Evolutionary conservation across 1,140 invertebrate genomes (phyloP), one percentile per base, ranked within the genome.

Genomic region (Plutomurus gul): DNA sequence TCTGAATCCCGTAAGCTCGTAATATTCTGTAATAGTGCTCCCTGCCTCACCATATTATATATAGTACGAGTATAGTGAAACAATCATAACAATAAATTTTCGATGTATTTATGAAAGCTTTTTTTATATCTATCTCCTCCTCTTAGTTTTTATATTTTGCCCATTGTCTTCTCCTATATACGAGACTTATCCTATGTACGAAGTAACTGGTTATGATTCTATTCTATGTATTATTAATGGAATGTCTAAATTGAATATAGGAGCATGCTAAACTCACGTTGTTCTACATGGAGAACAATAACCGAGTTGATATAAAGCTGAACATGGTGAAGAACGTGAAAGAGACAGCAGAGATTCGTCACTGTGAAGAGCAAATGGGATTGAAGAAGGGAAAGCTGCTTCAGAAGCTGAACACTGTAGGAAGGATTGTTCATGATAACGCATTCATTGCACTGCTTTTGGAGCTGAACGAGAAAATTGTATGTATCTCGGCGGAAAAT

Each of bases 391-490:
- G 90, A 1, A 88, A 91, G 39, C 86, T 95, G 22, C 85, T 90
- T 37, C 87, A 89, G 75, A 88, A 91, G 51, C 87, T 95, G 11
- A 89, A 88, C 75, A 87, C 89, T 20, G 86, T 94, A 25, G 91
- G 91, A 22, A 89, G 87, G 75, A 89, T 94, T 80, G 89, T 94
- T 84, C 88, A 88, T n/a, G 92, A 95, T 84, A 88, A 90, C 56
- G 89, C 90, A 60, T 95, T 93, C 84, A 88, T 93, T 83, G 86
- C 86, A 4, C 92, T 94, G 87, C 85, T 93, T 27, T 87, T 93
- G 81, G 88, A 89, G 25, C 91, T 95, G 76, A 94, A 95, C 85
- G 86, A 90, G 76, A 90, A 90, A 82, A 92, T 95, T 82, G 91
- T 92, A 76, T 88, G 89, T 79, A 89, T 94, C 84, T 92, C 93